These are phyloP conservation scores for Drosophila funebris DNA, from an alignment of 1,140 invertebrate genomes.

Conservation along the genomic window DNA sequence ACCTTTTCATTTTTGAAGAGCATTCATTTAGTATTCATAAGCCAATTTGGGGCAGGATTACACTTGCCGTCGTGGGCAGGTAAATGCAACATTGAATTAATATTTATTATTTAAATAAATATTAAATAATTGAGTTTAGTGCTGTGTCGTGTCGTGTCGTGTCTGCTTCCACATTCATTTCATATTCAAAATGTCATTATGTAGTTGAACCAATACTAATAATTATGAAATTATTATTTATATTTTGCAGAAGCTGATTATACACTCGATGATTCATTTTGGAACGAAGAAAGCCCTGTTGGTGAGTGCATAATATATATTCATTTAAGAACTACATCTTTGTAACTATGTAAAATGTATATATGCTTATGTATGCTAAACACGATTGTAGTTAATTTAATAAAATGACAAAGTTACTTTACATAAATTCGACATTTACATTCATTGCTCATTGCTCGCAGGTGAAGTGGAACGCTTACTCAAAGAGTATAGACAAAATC, in stretches of 20 bases:
- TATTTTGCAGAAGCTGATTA: constrained; percentile 93
- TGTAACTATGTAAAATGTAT: background rate
- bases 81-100: background rate
- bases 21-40: constrained; percentile 21
- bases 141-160: background rate
- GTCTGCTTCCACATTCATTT: background rate
- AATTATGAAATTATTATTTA: background rate
- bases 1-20: constrained; percentile 18
- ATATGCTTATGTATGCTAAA: background rate
- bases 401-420: background rate
- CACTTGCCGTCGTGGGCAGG: background rate
- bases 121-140: background rate
- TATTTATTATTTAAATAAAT: background rate
- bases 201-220: background rate
- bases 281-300: constrained; percentile 94
- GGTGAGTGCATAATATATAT: constrained; percentile 87
- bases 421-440: background rate
- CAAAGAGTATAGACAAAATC: constrained; percentile 94
- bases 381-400: background rate
- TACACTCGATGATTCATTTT: constrained; percentile 95
- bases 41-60: constrained; percentile 4
- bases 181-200: background rate
- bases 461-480: constrained; percentile 94
- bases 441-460: constrained; percentile 84
- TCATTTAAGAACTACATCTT: background rate